Percentiles rank a stretch among this genome's conserved stretches.
phyloP scores from a whole-genome alignment of 2,888 invertebrate species.

The Tenthredo distinguenda region DNA sequence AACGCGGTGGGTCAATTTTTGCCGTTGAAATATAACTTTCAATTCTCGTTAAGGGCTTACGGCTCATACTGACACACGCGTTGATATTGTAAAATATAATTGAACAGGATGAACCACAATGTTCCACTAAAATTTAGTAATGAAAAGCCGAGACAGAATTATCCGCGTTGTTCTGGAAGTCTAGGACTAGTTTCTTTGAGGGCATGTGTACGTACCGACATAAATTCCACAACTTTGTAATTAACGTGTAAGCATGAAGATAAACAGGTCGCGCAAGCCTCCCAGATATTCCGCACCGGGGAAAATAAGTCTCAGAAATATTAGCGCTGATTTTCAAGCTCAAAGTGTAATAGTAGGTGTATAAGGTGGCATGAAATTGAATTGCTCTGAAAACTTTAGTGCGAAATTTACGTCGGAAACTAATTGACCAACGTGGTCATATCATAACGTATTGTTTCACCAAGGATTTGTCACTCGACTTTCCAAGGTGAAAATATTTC shows the following conservation, averaged over 20 bases:
- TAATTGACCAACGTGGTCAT: not conserved
- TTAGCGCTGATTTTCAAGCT: constrained; percentile 22
- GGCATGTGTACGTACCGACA: not conserved
- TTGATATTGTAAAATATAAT: not conserved
- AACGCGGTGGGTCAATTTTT: not conserved
- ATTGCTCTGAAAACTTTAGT: not conserved
- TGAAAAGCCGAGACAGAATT: not conserved
- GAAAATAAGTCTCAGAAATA: not conserved
- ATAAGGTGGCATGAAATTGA: not conserved
- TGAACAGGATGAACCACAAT: not conserved
- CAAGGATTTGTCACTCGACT: not conserved
- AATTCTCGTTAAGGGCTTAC: not conserved
- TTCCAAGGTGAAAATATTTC: constrained; percentile 19
- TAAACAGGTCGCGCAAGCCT: not conserved
- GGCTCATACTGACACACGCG: not conserved
- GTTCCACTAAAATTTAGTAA: not conserved
- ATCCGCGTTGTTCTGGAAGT: not conserved
- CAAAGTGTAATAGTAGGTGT: not conserved
- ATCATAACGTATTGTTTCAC: not conserved
- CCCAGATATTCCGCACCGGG: not conserved
- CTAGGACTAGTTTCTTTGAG: constrained; percentile 20
- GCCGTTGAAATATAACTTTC: not conserved
- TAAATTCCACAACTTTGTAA: constrained; percentile 22
- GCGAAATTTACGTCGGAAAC: constrained; percentile 24
- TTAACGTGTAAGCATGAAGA: constrained; percentile 3